These are phyloP conservation scores for Otis tarda DNA, from an alignment of 2,113 vertebrate genomes.

Conservation along the genomic window DNA sequence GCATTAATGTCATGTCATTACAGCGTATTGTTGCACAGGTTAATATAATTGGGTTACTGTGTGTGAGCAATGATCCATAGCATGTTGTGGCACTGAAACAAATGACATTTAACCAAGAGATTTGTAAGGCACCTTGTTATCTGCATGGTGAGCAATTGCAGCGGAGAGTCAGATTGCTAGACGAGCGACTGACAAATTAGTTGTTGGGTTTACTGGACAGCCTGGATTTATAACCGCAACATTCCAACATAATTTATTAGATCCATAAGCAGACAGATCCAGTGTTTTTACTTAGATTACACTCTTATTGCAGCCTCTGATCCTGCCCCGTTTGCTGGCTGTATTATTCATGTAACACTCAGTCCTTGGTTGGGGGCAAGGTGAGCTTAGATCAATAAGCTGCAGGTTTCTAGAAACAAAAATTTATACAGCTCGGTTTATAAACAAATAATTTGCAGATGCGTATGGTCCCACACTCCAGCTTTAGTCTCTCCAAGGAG, in stretches of 20 bases:
- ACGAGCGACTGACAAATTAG: conserved; percentile 83
- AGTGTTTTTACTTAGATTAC: conserved; percentile 78
- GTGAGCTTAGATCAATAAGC: neutral
- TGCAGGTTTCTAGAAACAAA: conserved; percentile 25
- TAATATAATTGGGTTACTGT: conserved; percentile 85
- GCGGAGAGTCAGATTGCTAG: conserved; percentile 69
- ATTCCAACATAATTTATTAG: conserved; percentile 83
- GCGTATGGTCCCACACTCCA: neutral
- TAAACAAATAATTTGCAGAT: neutral
- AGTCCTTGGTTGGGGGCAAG: neutral
- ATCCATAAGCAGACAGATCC: conserved; percentile 79
- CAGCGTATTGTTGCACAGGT: conserved; percentile 79
- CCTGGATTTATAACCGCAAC: conserved; percentile 79
- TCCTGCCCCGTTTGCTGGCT: conserved; percentile 58
- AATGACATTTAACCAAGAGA: conserved; percentile 87
- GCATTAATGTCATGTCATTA: conserved; percentile 83
- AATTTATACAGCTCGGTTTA: neutral
- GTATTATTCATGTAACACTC: conserved; percentile 55
- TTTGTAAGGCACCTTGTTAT: conserved; percentile 85
- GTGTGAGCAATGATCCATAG: conserved; percentile 84
- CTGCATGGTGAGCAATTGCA: conserved; percentile 81
- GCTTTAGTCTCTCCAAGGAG: neutral
- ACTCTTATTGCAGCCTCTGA: conserved; percentile 67
- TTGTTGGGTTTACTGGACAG: conserved; percentile 84
- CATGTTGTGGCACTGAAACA: conserved; percentile 84